Evolutionary conservation across 2,888 invertebrate genomes (phyloP).

Genomic region (Noctua janthina): DNA sequence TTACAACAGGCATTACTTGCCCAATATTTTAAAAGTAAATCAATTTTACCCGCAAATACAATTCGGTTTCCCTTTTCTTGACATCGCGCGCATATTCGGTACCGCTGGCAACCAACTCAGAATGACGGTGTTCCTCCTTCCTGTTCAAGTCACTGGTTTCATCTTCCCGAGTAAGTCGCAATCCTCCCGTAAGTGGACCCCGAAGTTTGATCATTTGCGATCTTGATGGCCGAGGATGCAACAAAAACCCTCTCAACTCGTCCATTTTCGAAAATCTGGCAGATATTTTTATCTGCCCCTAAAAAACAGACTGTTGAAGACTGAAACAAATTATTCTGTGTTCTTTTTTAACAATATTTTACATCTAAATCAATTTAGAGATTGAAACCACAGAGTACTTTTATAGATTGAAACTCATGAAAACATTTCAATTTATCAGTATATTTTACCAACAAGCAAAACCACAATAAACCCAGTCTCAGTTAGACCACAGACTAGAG

Average conservation of each 20-base stretch:
- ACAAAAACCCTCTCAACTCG: slow-evolving; percentile 83
- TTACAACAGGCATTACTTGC: not conserved
- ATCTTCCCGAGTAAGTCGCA: slow-evolving; percentile 79
- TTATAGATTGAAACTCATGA: not conserved
- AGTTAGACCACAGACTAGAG: too few species aligned
- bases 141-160: slow-evolving; percentile 75
- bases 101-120: slow-evolving; percentile 75
- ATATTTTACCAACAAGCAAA: slow-evolving; percentile 1
- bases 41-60: slow-evolving; percentile 79
- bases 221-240: slow-evolving; percentile 77
- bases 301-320: not conserved
- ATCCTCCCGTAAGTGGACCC: slow-evolving; percentile 81
- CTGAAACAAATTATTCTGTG: not conserved
- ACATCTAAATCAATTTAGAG: not conserved
- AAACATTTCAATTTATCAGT: not conserved
- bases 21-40: not conserved
- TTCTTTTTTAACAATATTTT: not conserved
- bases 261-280: slow-evolving; percentile 72
- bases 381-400: not conserved
- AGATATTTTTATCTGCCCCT: too few species aligned
- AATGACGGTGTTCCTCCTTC: slow-evolving; percentile 80
- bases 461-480: not conserved
- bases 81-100: slow-evolving; percentile 83
- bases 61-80: slow-evolving; percentile 77
- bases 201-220: slow-evolving; percentile 78